A percentile compares a stretch with the other conserved stretches of the same genome.
Conservation (phyloP, 2,797 vertebrate genomes). For the Ceyx erithaca region DNA sequence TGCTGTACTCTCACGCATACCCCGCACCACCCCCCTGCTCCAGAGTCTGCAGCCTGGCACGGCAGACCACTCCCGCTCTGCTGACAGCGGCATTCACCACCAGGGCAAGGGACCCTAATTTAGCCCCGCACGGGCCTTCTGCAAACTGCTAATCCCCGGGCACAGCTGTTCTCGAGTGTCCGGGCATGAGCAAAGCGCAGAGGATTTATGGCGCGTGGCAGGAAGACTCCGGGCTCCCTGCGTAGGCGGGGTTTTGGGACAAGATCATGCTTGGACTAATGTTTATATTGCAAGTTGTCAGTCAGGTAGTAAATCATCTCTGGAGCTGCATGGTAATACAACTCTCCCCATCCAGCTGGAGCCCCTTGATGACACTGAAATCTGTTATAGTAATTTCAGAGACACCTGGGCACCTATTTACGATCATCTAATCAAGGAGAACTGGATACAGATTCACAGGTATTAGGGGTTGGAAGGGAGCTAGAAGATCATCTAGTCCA, state of each 20-base stretch:
- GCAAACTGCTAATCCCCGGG: constrained; percentile 74
- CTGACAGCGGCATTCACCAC: background rate
- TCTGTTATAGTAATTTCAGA: background rate
- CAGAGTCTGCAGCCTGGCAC: constrained; percentile 29
- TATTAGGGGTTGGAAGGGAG: too few species aligned
- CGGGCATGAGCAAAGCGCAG: constrained; percentile 74
- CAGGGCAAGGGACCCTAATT: constrained; percentile 58
- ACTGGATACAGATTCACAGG: background rate
- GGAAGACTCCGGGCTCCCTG: constrained; percentile 75
- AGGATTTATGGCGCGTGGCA: constrained; percentile 82
- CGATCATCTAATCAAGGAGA: background rate
- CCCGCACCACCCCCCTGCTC: background rate
- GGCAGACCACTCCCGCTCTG: constrained; percentile 36
- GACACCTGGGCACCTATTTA: background rate
- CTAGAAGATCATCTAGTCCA: too few species aligned
- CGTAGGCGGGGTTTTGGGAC: constrained; percentile 68
- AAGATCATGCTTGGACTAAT: constrained; percentile 78
- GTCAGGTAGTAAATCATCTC: constrained; percentile 60
- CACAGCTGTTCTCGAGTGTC: constrained; percentile 74
- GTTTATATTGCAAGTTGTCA: constrained; percentile 71
- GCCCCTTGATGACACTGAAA: background rate
- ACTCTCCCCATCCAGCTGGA: constrained; percentile 10
- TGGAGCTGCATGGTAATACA: background rate
- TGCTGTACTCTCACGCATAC: background rate
- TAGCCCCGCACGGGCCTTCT: constrained; percentile 63